A percentile compares a stretch with the other conserved stretches of the same genome.
These are phyloP conservation scores for Cephalopholis sonnerati DNA, from an alignment of 2,113 vertebrate genomes.

Conservation along the genomic window DNA sequence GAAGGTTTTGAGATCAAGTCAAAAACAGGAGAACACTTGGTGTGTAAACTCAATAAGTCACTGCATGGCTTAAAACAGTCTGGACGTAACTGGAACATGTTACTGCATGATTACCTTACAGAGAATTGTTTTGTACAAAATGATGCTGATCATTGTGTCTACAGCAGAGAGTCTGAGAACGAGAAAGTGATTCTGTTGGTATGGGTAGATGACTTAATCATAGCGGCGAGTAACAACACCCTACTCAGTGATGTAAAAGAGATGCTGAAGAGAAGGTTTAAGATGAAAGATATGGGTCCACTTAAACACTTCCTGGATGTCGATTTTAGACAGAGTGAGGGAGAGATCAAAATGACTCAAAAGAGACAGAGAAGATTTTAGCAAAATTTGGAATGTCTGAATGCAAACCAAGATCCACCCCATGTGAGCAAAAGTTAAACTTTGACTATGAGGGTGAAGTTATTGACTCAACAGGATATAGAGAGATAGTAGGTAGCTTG, in stretches of 20 bases:
- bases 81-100: neutral
- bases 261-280: neutral
- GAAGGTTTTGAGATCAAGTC: neutral
- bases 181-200: neutral
- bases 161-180: neutral
- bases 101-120: neutral
- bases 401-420: neutral
- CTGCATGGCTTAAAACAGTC: neutral
- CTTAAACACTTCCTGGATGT: neutral
- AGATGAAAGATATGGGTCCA: neutral
- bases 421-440: no score
- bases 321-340: neutral
- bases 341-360: neutral
- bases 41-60: neutral
- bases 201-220: neutral
- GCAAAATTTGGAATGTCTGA: neutral
- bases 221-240: neutral
- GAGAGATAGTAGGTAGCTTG: neutral
- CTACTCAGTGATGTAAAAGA: neutral
- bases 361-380: neutral
- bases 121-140: neutral
- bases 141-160: neutral
- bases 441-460: neutral
- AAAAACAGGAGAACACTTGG: neutral
- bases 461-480: neutral